A percentile compares a stretch with the other conserved stretches of the same genome.
phyloP scores from a whole-genome alignment of 1,140 invertebrate species.

The Meteorus sp. region DNA sequence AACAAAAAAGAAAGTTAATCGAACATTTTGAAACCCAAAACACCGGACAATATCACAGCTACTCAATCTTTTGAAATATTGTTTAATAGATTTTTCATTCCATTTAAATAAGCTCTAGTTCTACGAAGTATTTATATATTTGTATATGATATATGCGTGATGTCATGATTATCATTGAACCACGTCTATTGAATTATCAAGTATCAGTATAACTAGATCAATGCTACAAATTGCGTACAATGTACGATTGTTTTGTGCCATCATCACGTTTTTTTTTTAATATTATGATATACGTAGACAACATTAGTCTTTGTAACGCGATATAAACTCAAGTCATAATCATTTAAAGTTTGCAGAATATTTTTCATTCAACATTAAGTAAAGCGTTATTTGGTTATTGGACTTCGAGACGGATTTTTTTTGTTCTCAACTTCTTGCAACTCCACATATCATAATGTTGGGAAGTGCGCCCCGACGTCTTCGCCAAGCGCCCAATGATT shows the following conservation, averaged over 20 bases:
- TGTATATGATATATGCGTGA: neutral
- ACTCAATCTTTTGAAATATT: conserved; percentile 32
- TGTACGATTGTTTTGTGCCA: conserved; percentile 23
- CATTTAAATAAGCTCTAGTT: conserved; percentile 22
- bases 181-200: neutral
- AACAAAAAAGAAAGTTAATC: conserved; percentile 20
- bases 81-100: conserved; percentile 36
- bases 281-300: conserved; percentile 41
- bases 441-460: conserved; percentile 93
- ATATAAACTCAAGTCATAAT: conserved; percentile 36
- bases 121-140: conserved; percentile 26
- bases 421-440: conserved; percentile 43
- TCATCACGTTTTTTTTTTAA: conserved; percentile 7
- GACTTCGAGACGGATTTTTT: neutral
- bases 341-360: conserved; percentile 14
- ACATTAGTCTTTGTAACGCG: conserved; percentile 51
- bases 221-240: neutral
- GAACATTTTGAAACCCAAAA: conserved; percentile 47
- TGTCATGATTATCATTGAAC: neutral
- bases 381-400: conserved; percentile 28
- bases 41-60: conserved; percentile 56
- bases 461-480: conserved; percentile 87
- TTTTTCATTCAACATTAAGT: conserved; percentile 2
- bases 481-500: conserved; percentile 89
- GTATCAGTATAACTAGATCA: neutral